A percentile compares a stretch with the other conserved stretches of the same genome.
These are phyloP conservation scores for Hylaeus volcanicus DNA, from an alignment of 1,140 invertebrate species.

Conservation along the genomic window DNA sequence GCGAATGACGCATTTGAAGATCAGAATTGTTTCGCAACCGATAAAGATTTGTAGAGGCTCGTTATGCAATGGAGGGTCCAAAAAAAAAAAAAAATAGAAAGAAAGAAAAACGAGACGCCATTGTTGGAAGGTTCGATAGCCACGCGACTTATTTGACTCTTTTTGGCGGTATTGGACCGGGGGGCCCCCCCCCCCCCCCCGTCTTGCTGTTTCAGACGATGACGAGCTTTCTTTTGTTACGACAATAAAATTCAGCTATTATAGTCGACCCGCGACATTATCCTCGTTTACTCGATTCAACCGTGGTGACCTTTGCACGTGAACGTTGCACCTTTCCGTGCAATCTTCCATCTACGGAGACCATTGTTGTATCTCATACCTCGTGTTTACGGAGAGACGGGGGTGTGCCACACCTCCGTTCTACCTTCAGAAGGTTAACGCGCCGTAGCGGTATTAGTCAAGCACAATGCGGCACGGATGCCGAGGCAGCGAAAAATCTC, in stretches of 20 bases:
- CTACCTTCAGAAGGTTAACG: slow-evolving; percentile 72
- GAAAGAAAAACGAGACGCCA: too few relatives aligned
- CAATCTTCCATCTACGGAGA: slow-evolving; percentile 64
- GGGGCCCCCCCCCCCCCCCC: too few relatives aligned
- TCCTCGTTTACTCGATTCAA: slow-evolving; percentile 56
- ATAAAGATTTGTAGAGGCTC: too few relatives aligned
- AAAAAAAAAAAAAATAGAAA: too few relatives aligned
- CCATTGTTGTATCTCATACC: slow-evolving; percentile 53
- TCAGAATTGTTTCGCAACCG: too few relatives aligned
- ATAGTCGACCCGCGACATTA: slow-evolving; percentile 40
- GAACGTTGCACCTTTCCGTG: slow-evolving; percentile 63
- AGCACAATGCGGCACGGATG: slow-evolving; percentile 14
- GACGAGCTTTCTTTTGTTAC: slow-evolving; percentile 3
- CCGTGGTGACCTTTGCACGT: slow-evolving; percentile 62
- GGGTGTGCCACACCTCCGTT: slow-evolving; percentile 66
- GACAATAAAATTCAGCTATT: slow-evolving; percentile 18
- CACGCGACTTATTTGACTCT: not conserved
- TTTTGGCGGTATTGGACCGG: too few relatives aligned
- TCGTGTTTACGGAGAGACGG: slow-evolving; percentile 45
- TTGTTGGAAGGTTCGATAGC: not conserved
- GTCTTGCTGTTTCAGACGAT: not conserved
- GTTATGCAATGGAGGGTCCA: too few relatives aligned
- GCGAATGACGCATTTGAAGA: too few relatives aligned
- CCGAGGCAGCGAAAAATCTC: slow-evolving; percentile 12
- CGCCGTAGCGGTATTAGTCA: slow-evolving; percentile 40